Base-by-base conservation (phyloP, 2,797 vertebrate species). In the Macroramphosus scolopax region DNA sequence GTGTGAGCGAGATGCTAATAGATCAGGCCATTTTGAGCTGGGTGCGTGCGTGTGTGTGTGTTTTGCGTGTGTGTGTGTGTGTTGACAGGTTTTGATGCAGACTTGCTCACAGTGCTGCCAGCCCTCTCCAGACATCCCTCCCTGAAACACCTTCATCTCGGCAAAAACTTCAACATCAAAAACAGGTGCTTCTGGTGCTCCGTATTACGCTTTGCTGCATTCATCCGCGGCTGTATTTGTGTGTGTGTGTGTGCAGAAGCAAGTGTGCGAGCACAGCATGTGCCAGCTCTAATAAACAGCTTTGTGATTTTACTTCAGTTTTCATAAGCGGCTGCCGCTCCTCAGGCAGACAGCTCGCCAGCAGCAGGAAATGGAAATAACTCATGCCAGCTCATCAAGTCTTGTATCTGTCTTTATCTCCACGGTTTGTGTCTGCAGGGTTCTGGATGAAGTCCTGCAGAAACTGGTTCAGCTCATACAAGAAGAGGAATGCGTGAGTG, bases 81-180 rank as follows among this genome's bases (percentile, higher is more conserved):
- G 37, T 60, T 35, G 61, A 51, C 82, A 95, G 93, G 92, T 28
- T 88, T 95, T 0, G 93, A 95, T 42, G 85, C 86, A 2, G 93
- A 95, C 75, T 77, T 95, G 51, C 85, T 93, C 67, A 88, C 89
- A 4, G 82, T 95, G 5, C 85, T 95, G 34, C 92, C 92, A 0
- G 88, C 91, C 3, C 84, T 95, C 36, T 91, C 91, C 55, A 91
- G 91, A 84, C 93, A 93, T 64, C 88, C 92, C 18, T 93, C 92
- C 30, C 89, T 95, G 48, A 94, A 90, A 84, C 92, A 95, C 71
- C 89, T 95, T 45, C 87, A 91, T 63, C 77, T 95, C 61, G 94
- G 94, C 68, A 95, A 93, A 78, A 95, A 95, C 81, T 95, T 95
- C 84, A 93, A 91, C 54, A 91, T 95, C 86, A 96, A 96, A 84